phyloP scores from a whole-genome alignment of 2,113 vertebrate genomes.

The Dromiciops gliroides region DNA sequence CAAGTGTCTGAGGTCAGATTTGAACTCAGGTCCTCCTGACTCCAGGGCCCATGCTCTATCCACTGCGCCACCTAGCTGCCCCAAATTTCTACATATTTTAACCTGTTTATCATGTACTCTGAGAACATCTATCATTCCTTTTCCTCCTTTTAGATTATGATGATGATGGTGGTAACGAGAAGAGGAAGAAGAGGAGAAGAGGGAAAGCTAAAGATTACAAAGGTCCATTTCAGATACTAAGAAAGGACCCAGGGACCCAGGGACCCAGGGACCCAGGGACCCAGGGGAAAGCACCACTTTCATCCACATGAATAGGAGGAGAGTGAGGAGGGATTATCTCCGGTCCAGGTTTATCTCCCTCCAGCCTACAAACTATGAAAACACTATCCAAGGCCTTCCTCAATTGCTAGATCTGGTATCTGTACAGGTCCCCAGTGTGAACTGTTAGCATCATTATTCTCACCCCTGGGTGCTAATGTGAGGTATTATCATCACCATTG shows the following conservation, averaged over 20 bases:
- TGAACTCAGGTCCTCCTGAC: too few species aligned
- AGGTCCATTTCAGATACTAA: not conserved
- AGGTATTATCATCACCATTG: not conserved
- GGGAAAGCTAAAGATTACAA: not conserved
- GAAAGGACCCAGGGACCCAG: not conserved
- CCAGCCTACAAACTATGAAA: not conserved
- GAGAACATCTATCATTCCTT: not conserved
- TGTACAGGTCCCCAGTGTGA: not conserved
- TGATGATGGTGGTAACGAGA: not conserved
- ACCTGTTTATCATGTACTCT: not conserved
- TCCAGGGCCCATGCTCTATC: too few species aligned
- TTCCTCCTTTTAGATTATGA: not conserved
- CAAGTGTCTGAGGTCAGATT: too few species aligned
- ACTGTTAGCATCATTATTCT: not conserved
- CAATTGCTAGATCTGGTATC: not conserved
- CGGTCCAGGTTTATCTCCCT: not conserved
- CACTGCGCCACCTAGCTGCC: too few species aligned
- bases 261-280: not conserved
- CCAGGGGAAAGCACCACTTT: not conserved
- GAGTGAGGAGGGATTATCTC: not conserved
- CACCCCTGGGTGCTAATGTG: not conserved
- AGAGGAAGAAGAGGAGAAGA: not conserved
- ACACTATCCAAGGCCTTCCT: not conserved
- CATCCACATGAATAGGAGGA: not conserved
- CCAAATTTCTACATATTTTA: not conserved